These are phyloP conservation scores for Scomber colias DNA, from an alignment of 2,113 vertebrate species.

Conservation along the genomic window DNA sequence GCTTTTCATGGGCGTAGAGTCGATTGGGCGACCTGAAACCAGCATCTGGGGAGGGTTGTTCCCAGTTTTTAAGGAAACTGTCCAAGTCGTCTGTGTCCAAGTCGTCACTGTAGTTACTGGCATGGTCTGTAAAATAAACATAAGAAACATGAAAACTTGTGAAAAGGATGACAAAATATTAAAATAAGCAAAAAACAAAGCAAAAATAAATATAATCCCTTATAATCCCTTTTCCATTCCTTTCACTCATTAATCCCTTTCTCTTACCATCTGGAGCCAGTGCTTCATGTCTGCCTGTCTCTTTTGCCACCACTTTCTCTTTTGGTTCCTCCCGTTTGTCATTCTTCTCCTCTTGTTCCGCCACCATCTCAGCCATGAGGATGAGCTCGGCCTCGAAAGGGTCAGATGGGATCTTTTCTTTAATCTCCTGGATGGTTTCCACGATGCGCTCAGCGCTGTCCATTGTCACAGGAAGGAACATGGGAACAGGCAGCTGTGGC, in stretches of 20 bases:
- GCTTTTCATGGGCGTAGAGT: conserved; percentile 32
- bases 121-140: conserved; percentile 85
- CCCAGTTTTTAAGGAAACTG: conserved; percentile 93
- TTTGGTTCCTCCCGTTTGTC: conserved; percentile 40
- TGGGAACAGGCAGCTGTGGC: conserved; percentile 92
- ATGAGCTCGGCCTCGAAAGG: conserved; percentile 95
- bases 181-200: too few relatives aligned
- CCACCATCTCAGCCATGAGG: conserved; percentile 98
- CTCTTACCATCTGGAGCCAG: conserved; percentile 86
- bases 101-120: conserved; percentile 91
- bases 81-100: conserved; percentile 92
- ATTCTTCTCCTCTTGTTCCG: conserved; percentile 83
- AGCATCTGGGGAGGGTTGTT: conserved; percentile 89
- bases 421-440: conserved; percentile 92
- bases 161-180: too few relatives aligned
- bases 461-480: conserved; percentile 91
- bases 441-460: conserved; percentile 88
- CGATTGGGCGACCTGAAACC: conserved; percentile 36
- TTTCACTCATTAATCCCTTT: too few relatives aligned
- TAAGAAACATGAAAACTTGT: background rate
- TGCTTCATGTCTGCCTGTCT: conserved; percentile 82
- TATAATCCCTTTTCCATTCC: too few relatives aligned
- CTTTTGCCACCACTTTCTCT: conserved; percentile 69
- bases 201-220: too few relatives aligned
- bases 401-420: conserved; percentile 91